phyloP scores from a whole-genome alignment of 2,113 vertebrate genomes.

The Brachypodius melanocephalos region DNA sequence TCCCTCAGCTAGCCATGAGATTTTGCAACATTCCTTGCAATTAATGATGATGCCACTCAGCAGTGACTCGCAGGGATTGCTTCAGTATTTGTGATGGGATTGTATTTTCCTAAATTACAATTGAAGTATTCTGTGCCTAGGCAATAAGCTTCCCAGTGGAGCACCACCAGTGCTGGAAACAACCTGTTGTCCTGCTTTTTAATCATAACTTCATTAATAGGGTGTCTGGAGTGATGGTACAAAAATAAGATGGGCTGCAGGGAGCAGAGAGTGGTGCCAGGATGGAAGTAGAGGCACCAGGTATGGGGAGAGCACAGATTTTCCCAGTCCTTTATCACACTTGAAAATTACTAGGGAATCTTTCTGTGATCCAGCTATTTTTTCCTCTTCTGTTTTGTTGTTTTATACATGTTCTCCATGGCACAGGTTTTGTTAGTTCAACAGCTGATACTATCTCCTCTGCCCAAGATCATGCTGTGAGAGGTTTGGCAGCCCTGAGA shows the following conservation, averaged over 20 bases:
- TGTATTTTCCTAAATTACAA: neutral
- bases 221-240: neutral
- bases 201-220: neutral
- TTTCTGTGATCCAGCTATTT: neutral
- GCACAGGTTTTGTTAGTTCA: neutral
- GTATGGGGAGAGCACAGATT: neutral
- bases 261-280: neutral
- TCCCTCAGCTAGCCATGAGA: neutral
- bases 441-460: neutral
- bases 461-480: neutral
- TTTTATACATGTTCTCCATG: neutral
- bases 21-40: neutral
- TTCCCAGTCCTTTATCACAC: neutral
- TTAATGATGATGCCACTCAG: neutral
- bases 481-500: neutral
- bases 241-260: neutral
- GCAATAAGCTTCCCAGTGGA: neutral
- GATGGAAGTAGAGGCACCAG: accelerated
- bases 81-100: neutral
- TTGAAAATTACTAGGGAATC: neutral
- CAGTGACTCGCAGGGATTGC: neutral
- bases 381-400: neutral
- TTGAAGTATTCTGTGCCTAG: neutral
- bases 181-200: neutral
- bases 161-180: neutral